Percentiles rank a stretch among this genome's conserved stretches.
These are phyloP conservation scores for Brotula barbata DNA, from an alignment of 2,797 vertebrate species.

Conservation along the genomic window DNA sequence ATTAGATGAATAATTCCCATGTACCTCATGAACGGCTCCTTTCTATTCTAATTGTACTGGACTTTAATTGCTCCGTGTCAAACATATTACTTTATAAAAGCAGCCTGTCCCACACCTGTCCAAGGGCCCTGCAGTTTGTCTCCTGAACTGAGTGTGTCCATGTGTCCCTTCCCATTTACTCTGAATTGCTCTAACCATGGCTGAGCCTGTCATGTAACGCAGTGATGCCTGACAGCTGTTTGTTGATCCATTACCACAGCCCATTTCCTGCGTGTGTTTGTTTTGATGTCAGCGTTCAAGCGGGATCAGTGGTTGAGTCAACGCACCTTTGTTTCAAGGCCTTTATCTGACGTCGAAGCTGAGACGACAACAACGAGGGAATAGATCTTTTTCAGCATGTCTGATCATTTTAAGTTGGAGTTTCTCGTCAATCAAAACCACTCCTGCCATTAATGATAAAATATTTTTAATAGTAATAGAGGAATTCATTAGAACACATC, in stretches of 20 bases:
- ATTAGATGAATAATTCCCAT: slow-evolving; percentile 52
- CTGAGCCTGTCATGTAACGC: slow-evolving; percentile 55
- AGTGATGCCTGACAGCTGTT: slow-evolving; percentile 73
- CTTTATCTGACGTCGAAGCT: slow-evolving; percentile 43
- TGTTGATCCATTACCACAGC: slow-evolving; percentile 69
- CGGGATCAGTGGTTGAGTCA: slow-evolving; percentile 50
- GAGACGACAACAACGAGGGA: slow-evolving; percentile 27
- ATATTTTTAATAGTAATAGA: neutral
- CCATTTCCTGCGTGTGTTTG: slow-evolving; percentile 77
- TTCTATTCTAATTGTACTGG: no score
- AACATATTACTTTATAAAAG: slow-evolving; percentile 61
- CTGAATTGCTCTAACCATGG: slow-evolving; percentile 48
- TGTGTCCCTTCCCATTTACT: slow-evolving; percentile 66
- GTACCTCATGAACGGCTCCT: neutral
- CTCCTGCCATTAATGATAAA: neutral
- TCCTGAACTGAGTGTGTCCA: slow-evolving; percentile 67
- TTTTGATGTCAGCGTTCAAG: slow-evolving; percentile 71
- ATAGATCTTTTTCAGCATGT: slow-evolving; percentile 40
- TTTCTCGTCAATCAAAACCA: no score
- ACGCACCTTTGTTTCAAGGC: slow-evolving; percentile 51
- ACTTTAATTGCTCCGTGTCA: no score
- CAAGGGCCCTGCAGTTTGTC: slow-evolving; percentile 62
- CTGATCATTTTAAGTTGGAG: slow-evolving; percentile 24
- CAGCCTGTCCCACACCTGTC: slow-evolving; percentile 63
- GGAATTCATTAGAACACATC: no score